A percentile compares a stretch with the other conserved stretches of the same genome.
Evolutionary conservation across 2,888 invertebrate genomes (phyloP).

Genomic region (Harpagoxenus sublaevis): DNA sequence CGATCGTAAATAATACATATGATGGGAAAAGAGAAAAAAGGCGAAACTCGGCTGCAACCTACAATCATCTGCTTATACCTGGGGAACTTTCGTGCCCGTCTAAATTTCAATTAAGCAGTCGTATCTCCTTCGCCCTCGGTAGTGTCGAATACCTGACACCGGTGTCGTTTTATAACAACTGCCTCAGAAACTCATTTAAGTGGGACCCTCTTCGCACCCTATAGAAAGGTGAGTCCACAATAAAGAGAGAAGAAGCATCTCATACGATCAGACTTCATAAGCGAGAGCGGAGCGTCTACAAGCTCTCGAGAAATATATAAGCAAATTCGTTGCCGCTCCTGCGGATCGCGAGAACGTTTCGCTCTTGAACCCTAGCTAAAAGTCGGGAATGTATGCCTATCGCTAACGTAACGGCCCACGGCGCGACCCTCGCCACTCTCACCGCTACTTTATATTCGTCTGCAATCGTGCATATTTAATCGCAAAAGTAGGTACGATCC

Average conservation of each 20-base stretch:
- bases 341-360: slow-evolving; percentile 58
- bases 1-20: neutral
- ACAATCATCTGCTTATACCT: neutral
- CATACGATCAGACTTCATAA: slow-evolving; percentile 80
- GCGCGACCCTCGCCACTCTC: slow-evolving; percentile 36
- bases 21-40: neutral
- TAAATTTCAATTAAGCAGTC: slow-evolving; percentile 51
- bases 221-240: slow-evolving; percentile 55
- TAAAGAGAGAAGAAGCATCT: slow-evolving; percentile 67
- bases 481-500: slow-evolving; percentile 78
- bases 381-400: slow-evolving; percentile 65
- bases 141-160: slow-evolving; percentile 53
- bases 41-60: neutral
- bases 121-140: slow-evolving; percentile 49
- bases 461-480: slow-evolving; percentile 84
- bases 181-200: slow-evolving; percentile 46
- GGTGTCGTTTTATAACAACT: slow-evolving; percentile 54
- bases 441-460: slow-evolving; percentile 82
- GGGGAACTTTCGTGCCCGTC: slow-evolving; percentile 1
- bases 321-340: slow-evolving; percentile 55
- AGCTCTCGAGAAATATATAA: slow-evolving; percentile 65
- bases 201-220: slow-evolving; percentile 32
- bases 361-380: slow-evolving; percentile 77
- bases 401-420: slow-evolving; percentile 18
- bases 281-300: slow-evolving; percentile 60